Evolutionary conservation across 2,888 invertebrate species (phyloP), one percentile per base, ranked within the genome.

Genomic region (Hypena proboscidalis): DNA sequence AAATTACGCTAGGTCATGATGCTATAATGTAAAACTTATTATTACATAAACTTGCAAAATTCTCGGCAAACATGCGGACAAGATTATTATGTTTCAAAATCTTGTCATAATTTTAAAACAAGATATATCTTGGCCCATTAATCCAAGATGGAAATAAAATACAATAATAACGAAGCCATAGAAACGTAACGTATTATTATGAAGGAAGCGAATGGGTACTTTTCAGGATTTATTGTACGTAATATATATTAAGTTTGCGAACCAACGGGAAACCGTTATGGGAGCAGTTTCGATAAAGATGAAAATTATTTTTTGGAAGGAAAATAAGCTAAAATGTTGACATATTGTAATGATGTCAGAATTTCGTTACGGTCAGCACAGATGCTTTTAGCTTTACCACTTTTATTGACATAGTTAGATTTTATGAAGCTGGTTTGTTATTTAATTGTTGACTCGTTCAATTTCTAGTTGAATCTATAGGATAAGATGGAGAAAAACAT

Each of bases 171-270:
- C 29, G 35, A 33, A 21, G 15, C 46, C 19, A 31, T 41, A 30
- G 52, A 33, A 40, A 51, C 40, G 13, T 27, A 20, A 35, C 20
- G 29, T 52, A 43, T 45, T 51, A 61, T 50, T 51, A 44, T 38
- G 19, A 45, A 51, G 41, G 58, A 46, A 51, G 44, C 9, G 33
- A 55, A 51, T 61, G 58, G 60, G 51, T 60, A 26, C 58, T 60
- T 58, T 37, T 19, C 23, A 55, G 25, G 44, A 61, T 61, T 61
- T 61, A 61, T 61, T 42, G 39, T 49, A 10, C 32, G 43, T 42
- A 32, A 49, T 62, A 47, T 61, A 38, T 45, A 61, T 56, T 55
- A 49, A 43, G 62, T 58, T 52, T 51, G 32, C 48, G 41, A 55
- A 51, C 55, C 48, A 31, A 44, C 43, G 11, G 43, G 41, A 17